Evolutionary conservation across 2,888 invertebrate genomes (phyloP), one percentile per base, ranked within the genome.

Genomic region (Ashinkailepas kermadecensis): DNA sequence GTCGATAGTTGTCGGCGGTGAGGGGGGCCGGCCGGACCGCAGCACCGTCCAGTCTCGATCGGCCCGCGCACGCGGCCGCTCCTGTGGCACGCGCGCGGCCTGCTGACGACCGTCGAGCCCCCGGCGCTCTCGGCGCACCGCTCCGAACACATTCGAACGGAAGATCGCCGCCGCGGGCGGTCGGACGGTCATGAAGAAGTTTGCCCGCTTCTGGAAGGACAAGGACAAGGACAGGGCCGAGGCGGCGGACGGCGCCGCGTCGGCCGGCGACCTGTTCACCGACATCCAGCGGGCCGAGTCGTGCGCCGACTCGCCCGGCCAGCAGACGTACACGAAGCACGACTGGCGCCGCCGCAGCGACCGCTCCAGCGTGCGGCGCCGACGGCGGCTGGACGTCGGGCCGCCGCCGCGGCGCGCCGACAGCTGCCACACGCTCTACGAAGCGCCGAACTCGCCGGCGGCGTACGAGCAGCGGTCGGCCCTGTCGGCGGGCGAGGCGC

Each of bases 331-430:
- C 74, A 39, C 56, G 56, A 74, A 74, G 21, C 74, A 74, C 74
- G 74, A 74, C 74, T 15, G 21, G 74, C 56, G 74, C 10, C 74
- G 74, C 21, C 74, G 74, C 74, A 74, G 74, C 21, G 74, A 74
- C 10, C 74, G 74, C 9, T 74, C 56, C 56, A 74, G 74, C 56
- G 18, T 56, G 54, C 74, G 74, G 21, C 54, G 74, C 10, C 74
- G 74, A 9, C 56, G 54, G 54, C 74, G 13, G 74, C 18, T 56
- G 18, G 54, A 56, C 56, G 59, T 15, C 59, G 70, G 54, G 15
- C 15, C 70, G 39, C 70, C 70, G 54, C 70, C 70, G 70, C 70
- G 70, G 15, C 70, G 70, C 54, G 74, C 74, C 56, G 54, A 21
- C 18, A 74, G 74, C 74, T 74, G 54, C 56, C 56, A 56, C 9